Evolutionary conservation across 1,140 invertebrate species (phyloP).

Genomic region (Drosophila virilis): DNA sequence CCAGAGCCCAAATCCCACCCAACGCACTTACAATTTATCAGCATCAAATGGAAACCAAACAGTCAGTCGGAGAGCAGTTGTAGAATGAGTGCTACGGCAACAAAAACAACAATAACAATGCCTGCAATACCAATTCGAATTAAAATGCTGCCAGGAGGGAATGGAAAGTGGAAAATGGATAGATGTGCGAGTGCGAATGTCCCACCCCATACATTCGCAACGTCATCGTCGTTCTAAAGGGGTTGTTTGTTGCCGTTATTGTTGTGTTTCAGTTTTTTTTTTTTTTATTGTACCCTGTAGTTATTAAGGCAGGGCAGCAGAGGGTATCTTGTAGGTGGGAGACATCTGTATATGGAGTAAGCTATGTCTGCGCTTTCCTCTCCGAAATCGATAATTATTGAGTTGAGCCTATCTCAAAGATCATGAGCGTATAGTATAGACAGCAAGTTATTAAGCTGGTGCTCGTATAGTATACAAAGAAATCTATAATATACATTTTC

Average conservation of each 20-base stretch:
- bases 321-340: too few relatives aligned
- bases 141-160: slow-evolving; percentile 67
- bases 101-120: slow-evolving; percentile 72
- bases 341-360: too few relatives aligned
- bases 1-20: slow-evolving; percentile 40
- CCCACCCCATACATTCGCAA: slow-evolving; percentile 43
- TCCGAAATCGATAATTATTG: too few relatives aligned
- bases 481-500: too few relatives aligned
- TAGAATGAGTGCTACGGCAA: slow-evolving; percentile 39
- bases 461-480: too few relatives aligned
- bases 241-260: slow-evolving; percentile 59
- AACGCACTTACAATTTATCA: slow-evolving; percentile 79
- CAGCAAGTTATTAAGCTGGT: too few relatives aligned
- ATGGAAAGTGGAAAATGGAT: slow-evolving; percentile 10
- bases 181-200: slow-evolving; percentile 29
- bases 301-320: neutral
- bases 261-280: slow-evolving; percentile 32
- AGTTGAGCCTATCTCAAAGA: too few relatives aligned
- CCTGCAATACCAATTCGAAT: slow-evolving; percentile 78
- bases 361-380: too few relatives aligned
- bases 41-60: slow-evolving; percentile 81
- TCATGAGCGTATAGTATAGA: too few relatives aligned
- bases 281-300: slow-evolving; percentile 11
- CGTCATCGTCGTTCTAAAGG: slow-evolving; percentile 47
- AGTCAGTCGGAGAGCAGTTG: slow-evolving; percentile 26